Base-by-base conservation (phyloP, 2,888 invertebrate genomes). In the Pammene fasciana region DNA sequence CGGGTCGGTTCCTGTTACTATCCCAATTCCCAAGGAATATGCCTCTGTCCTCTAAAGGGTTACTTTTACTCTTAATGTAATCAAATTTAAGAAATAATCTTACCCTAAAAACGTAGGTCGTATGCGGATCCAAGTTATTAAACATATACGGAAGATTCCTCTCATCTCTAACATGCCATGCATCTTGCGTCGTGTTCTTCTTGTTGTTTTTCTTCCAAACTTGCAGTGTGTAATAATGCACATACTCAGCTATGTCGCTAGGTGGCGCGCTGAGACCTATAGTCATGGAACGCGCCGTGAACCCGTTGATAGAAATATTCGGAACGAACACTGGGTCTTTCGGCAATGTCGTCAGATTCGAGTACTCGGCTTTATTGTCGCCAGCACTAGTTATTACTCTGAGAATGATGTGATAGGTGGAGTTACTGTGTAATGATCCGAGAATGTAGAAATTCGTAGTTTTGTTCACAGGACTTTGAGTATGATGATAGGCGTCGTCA, bases 301-400 rank as follows among this genome's bases (percentile, higher is more conserved):
- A 92, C 0, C 92, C 97, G 46, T 96, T 97, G 0, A 97, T 95
- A 54, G 95, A 94, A 52, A 97, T 95, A 80, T 95, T 95, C 0
- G 97, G 97, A 54, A 96, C 93, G 80, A 97, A 97, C 71, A 94
- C 90, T 0, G 97, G 97, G 89, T 97, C 97, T 83, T 94, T 90
- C 1, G 92, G 92, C 50, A 97, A 85, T 0, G 97, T 97, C 55
- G 86, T 93, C 10, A 67, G 14, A 11, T 65, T 57, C 0, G 36
- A 16, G 26, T 48, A 38, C 0, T 46, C 7, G 10, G 0, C 95
- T 93, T 66, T 92, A 89, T 11, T 90, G 86, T 36, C 92, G 92
- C 72, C 93, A 93, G 96, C 96, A 75, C 95, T 93, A 0, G 97
- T 97, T 10, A 85, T 92, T 0, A 96, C 97, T 66, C 92, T 89